Conservation (phyloP, 2,113 vertebrate genomes). For the Poecilia latipinna region DNA sequence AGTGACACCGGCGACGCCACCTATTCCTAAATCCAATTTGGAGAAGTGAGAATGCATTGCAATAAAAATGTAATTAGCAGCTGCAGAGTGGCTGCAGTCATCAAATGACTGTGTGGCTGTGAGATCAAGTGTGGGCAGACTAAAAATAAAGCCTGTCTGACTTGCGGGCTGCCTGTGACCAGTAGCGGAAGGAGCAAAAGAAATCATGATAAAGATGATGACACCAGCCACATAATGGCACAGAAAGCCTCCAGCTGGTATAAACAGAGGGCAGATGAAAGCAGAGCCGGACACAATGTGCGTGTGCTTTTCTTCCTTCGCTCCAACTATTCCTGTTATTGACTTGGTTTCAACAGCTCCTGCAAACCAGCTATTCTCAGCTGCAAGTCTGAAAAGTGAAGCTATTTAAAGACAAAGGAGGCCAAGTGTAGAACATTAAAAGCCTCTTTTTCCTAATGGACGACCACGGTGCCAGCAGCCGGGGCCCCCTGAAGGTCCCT, state of each 20-base stretch:
- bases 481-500: conserved; percentile 56
- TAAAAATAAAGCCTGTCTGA: conserved; percentile 47
- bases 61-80: conserved; percentile 31
- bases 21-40: not conserved
- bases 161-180: conserved; percentile 46
- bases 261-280: conserved; percentile 52
- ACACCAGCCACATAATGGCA: conserved; percentile 55
- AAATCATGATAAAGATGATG: conserved; percentile 51
- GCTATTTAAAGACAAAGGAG: conserved; percentile 50
- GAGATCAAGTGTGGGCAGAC: conserved; percentile 51
- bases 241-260: conserved; percentile 33
- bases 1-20: conserved; percentile 5
- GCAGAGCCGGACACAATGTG: conserved; percentile 6
- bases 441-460: conserved; percentile 60
- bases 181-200: conserved; percentile 59
- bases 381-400: conserved; percentile 29
- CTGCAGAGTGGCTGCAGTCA: conserved; percentile 11
- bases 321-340: conserved; percentile 19
- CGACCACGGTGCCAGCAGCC: conserved; percentile 52
- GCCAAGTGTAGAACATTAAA: conserved; percentile 50
- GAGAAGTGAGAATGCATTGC: conserved; percentile 1
- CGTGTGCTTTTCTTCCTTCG: conserved; percentile 1
- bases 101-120: conserved; percentile 32
- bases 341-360: conserved; percentile 12
- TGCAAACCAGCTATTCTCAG: not conserved